Conservation (phyloP, 2,888 invertebrate species). For the Pollenia amentaria region DNA sequence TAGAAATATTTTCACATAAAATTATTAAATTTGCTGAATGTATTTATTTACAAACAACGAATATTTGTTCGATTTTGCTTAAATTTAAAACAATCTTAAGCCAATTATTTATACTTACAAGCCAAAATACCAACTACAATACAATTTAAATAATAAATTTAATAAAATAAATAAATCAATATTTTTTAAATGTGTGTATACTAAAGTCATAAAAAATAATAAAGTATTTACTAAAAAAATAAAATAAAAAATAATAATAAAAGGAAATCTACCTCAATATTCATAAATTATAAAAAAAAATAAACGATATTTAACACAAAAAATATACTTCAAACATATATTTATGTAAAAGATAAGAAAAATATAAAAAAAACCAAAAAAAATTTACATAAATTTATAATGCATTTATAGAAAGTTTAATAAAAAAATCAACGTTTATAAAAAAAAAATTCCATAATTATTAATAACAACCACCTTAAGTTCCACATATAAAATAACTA, state of each 20-base stretch:
- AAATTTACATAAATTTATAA: slow-evolving; percentile 50
- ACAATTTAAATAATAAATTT: slow-evolving; percentile 43
- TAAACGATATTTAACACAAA: slow-evolving; percentile 70
- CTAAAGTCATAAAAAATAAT: slow-evolving; percentile 45
- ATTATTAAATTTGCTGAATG: not conserved
- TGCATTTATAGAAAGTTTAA: slow-evolving; percentile 72
- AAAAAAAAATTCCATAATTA: slow-evolving; percentile 43
- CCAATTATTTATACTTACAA: slow-evolving; percentile 63
- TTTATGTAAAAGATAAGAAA: slow-evolving; percentile 50
- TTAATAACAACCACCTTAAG: slow-evolving; percentile 10
- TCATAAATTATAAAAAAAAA: slow-evolving; percentile 78
- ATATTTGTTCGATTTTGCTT: slow-evolving; percentile 29
- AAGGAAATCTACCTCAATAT: slow-evolving; percentile 82
- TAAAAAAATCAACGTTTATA: slow-evolving; percentile 46
- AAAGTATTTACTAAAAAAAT: slow-evolving; percentile 59
- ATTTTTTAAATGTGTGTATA: slow-evolving; percentile 69
- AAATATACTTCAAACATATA: slow-evolving; percentile 45
- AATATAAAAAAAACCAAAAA: slow-evolving; percentile 12
- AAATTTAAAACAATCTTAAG: slow-evolving; percentile 36
- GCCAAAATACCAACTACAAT: slow-evolving; percentile 58
- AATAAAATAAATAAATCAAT: slow-evolving; percentile 51
- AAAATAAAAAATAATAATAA: slow-evolving; percentile 57
- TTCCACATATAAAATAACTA: slow-evolving; percentile 42
- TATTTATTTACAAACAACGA: slow-evolving; percentile 47
- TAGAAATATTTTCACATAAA: slow-evolving; percentile 14